These are phyloP conservation scores for Penaeus indicus DNA, from an alignment of 1,140 invertebrate genomes.

Conservation along the genomic window DNA sequence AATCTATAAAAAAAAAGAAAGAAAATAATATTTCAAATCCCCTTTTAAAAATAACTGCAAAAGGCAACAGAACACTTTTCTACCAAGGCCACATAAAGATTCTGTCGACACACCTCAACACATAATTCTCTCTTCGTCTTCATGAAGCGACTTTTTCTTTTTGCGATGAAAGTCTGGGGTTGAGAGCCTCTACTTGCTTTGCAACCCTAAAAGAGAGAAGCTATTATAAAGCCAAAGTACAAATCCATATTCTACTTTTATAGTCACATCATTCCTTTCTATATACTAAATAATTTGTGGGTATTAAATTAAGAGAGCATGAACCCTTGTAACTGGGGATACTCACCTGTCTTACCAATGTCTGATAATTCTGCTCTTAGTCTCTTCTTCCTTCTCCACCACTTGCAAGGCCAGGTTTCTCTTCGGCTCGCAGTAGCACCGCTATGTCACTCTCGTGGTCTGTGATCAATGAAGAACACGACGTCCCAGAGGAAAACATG, in stretches of 20 bases:
- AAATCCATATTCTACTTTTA: neutral
- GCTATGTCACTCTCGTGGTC: constrained; percentile 79
- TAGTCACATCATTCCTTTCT: neutral
- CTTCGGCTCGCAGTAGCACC: constrained; percentile 76
- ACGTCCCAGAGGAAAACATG: constrained; percentile 89
- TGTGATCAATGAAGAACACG: constrained; percentile 83
- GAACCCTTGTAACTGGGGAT: neutral
- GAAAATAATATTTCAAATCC: neutral
- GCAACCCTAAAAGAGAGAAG: constrained; percentile 70
- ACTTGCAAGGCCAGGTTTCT: constrained; percentile 64
- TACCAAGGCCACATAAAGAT: constrained; percentile 87
- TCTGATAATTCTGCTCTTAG: constrained; percentile 58
- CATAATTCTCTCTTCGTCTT: constrained; percentile 80
- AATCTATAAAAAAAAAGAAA: neutral
- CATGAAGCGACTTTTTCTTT: constrained; percentile 70
- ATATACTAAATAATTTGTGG: neutral
- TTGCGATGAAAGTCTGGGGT: constrained; percentile 68
- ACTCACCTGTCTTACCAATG: constrained; percentile 49
- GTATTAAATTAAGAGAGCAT: neutral
- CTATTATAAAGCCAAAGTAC: neutral
- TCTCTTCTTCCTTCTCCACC: constrained; percentile 60
- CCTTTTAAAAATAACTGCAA: too few relatives aligned
- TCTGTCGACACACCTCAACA: constrained; percentile 84
- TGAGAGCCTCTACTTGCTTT: constrained; percentile 72
- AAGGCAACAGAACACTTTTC: constrained; percentile 65